These are phyloP conservation scores for Macrochelys suwanniensis DNA, from an alignment of 2,797 vertebrate genomes.

Conservation along the genomic window DNA sequence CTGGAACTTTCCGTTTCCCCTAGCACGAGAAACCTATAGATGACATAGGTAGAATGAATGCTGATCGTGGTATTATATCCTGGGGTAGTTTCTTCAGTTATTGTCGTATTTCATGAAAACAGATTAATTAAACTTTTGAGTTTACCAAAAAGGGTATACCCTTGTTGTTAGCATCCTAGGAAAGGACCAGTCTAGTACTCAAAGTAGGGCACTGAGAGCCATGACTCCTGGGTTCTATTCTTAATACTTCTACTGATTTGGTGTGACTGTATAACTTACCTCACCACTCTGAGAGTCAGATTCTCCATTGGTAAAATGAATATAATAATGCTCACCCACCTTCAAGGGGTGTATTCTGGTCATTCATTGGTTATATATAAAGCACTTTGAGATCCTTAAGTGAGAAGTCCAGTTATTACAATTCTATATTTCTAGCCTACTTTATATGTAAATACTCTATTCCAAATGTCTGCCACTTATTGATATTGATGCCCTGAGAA, in stretches of 20 bases:
- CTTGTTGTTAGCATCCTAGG: not conserved
- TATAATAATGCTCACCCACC: not conserved
- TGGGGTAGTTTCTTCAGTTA: conserved; percentile 38
- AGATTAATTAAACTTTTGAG: not conserved
- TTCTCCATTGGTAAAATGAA: not conserved
- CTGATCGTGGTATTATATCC: conserved; percentile 30
- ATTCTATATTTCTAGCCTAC: not conserved
- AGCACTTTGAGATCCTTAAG: not conserved
- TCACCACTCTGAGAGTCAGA: conserved; percentile 3
- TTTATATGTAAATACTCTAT: not conserved
- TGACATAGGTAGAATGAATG: conserved; percentile 22
- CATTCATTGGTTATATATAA: not conserved
- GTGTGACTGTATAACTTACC: not conserved
- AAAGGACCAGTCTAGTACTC: not conserved
- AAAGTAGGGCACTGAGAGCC: not conserved
- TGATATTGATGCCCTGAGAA: not conserved
- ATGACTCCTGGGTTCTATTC: not conserved
- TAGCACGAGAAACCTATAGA: not conserved
- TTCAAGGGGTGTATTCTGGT: not conserved
- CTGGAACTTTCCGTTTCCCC: conserved; percentile 11
- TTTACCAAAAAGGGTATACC: not conserved
- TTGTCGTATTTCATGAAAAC: conserved; percentile 37
- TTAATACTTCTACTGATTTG: not conserved
- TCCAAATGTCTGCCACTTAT: not conserved
- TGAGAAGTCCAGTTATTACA: not conserved